Percentiles rank a stretch among this genome's conserved stretches.
Evolutionary conservation across 2,797 vertebrate genomes (phyloP).

Genomic region (Chelon auratus): DNA sequence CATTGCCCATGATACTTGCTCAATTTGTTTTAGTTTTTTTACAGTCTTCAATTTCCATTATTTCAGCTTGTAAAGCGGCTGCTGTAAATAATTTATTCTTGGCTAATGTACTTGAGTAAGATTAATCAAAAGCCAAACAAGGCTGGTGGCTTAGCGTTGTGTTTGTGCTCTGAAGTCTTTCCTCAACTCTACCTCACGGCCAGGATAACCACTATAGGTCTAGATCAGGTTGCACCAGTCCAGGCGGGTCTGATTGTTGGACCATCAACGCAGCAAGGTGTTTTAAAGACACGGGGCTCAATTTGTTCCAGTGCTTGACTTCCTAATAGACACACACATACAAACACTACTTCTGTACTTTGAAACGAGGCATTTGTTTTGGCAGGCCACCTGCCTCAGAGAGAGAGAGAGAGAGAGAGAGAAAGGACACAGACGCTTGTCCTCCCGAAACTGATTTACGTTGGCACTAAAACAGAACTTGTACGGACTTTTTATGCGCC

Average conservation of each 20-base stretch:
- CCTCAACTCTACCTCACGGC: not conserved
- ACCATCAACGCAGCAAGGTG: slow-evolving; percentile 49
- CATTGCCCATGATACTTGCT: slow-evolving; percentile 16
- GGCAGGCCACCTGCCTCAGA: slow-evolving; percentile 64
- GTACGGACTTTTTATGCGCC: slow-evolving; percentile 63
- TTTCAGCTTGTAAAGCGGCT: slow-evolving; percentile 55
- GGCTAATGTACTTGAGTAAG: slow-evolving; percentile 20
- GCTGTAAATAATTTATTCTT: slow-evolving; percentile 53
- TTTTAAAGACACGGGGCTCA: slow-evolving; percentile 49
- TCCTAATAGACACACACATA: slow-evolving; percentile 17
- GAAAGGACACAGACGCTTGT: slow-evolving; percentile 60
- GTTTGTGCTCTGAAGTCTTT: slow-evolving; percentile 7
- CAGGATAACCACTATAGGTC: slow-evolving; percentile 22
- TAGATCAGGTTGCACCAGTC: slow-evolving; percentile 42
- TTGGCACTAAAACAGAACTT: slow-evolving; percentile 71
- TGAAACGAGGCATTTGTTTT: slow-evolving; percentile 60
- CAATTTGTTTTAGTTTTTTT: slow-evolving; percentile 9
- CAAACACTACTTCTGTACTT: slow-evolving; percentile 31
- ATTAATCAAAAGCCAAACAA: slow-evolving; percentile 3
- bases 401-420: slow-evolving; percentile 28
- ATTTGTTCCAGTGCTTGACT: slow-evolving; percentile 42
- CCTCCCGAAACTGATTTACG: slow-evolving; percentile 75
- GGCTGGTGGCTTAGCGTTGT: not conserved
- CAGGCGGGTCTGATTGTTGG: slow-evolving; percentile 20
- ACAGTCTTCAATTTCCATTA: slow-evolving; percentile 36